Evolutionary conservation across 2,888 invertebrate genomes (phyloP), one percentile per base, ranked within the genome.

Genomic region (Barypeithes pellucidus): DNA sequence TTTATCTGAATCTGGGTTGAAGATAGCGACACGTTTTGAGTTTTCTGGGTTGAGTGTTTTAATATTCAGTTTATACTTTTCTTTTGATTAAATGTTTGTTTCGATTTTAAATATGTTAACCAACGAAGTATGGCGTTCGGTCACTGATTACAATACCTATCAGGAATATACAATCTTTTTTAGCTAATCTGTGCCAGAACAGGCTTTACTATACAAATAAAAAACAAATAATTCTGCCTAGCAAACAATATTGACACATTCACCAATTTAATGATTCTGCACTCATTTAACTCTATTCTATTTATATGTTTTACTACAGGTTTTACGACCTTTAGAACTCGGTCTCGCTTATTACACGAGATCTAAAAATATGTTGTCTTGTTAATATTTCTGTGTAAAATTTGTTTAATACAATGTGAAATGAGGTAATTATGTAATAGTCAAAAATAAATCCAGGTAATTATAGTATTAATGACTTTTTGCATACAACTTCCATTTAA

Each of bases 231-330:
- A 12, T 39, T 3, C n/a, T 39, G 39, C 14, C 18, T 24, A 54
- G 29, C 68, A 41, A 50, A 61, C 61, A 61, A 61, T 36, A 63
- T 68, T 68, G 61, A 47, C 61, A 59, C 43, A 41, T 61, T 61
- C 36, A 47, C 8, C 16, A 63, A 50, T 57, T 33, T 18, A 47
- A 63, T 36, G 11, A 50, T 50, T 61, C 47, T 61, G 50, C 39
- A 50, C 18, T 39, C 36, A 45, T 68, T 68, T 50, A 24, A 61
- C 50, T 61, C 50, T 50, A 52, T 41, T 47, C 68, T 68, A 68
- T 68, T 68, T 61, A 68, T 68, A 68, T 45, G 50, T 41, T 68
- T 68, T 68, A 68, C 68, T 61, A 68, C 61, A 52, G 29, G 68
- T 68, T 68, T 68, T 68, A 68, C 61, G 61, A 68, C 68, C 59